Percentiles rank a stretch among this genome's conserved stretches.
These are phyloP conservation scores for Channa argus DNA, from an alignment of 2,113 vertebrate genomes.

Conservation along the genomic window DNA sequence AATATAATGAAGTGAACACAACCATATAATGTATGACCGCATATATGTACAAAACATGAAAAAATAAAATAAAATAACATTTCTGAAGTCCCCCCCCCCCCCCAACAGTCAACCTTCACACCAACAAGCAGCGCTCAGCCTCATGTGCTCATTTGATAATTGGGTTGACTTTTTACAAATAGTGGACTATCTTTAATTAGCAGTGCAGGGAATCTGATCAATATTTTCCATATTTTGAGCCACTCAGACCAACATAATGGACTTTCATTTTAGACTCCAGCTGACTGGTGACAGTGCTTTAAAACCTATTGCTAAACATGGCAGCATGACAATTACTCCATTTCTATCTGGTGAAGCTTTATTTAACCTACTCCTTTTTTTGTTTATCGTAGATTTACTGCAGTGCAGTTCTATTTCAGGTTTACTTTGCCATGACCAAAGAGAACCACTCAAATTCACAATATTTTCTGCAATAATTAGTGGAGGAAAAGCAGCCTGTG, in stretches of 20 bases:
- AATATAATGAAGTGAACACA: neutral
- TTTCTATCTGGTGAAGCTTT: neutral
- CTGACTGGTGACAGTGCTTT: conserved; percentile 54
- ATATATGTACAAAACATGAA: no score
- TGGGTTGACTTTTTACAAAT: conserved; percentile 78
- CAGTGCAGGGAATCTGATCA: conserved; percentile 68
- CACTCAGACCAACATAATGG: conserved; percentile 59
- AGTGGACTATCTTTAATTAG: conserved; percentile 77
- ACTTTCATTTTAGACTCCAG: conserved; percentile 68
- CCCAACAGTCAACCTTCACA: conserved; percentile 56
- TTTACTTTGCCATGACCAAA: neutral
- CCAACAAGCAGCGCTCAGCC: conserved; percentile 52
- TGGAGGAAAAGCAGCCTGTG: no score
- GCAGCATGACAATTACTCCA: neutral
- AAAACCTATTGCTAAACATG: conserved; percentile 29
- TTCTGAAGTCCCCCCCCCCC: neutral
- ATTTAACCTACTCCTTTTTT: neutral
- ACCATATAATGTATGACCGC: neutral
- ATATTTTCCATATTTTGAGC: conserved; percentile 77
- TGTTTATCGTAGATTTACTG: neutral
- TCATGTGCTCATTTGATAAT: conserved; percentile 78
- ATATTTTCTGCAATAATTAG: neutral
- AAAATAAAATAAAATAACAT: neutral
- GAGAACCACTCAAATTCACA: neutral
- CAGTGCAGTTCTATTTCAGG: neutral